Evolutionary conservation across 2,888 invertebrate species (phyloP), one percentile per base, ranked within the genome.

Genomic region (Hetaerina titia): DNA sequence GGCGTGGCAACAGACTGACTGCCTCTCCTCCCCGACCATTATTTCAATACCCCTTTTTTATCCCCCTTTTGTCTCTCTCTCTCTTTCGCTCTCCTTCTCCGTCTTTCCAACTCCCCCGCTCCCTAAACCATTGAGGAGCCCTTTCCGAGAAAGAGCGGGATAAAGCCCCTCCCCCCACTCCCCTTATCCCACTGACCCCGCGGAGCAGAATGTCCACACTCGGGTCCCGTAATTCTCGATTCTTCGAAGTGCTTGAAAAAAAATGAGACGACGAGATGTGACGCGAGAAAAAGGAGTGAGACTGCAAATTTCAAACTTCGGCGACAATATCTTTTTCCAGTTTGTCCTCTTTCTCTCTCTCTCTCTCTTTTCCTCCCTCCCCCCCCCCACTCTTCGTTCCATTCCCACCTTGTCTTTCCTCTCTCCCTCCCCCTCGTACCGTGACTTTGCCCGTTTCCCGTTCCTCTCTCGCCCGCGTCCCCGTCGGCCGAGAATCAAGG

Each of bases 171-270:
- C 6, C 90, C 60, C 17, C 63, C 31, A 11, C 19, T 56, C 89
- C 56, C 17, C 22, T 69, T 92, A 92, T 45, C 13, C 92, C 64
- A 92, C 69, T 92, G 92, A 92, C 92, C 92, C 56, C 92, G 92
- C 90, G 64, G 92, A 31, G 45, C 45, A 69, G 64, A 15, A 31
- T 31, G 25, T 31, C 19, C n/a, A 13, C n/a, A 22, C 69, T 5
- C 60, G 45, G 56, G 45, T 92, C 92, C 92, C 92, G 92, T 92
- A 92, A 92, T 92, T 56, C 92, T n/a, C 60, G 22, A 45, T 64
- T 22, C 60, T 45, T 56, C 56, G 69, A 69, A 92, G 45, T 64
- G 90, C 17, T 45, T 25, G 63, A 90, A 69, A 92, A 69, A 89
- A 57, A 89, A 45, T 45, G 92, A 56, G 89, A 89, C 56, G 45